Evolutionary conservation across 2,797 vertebrate species (phyloP).

Genomic region (Hippoglossus hippoglossus): DNA sequence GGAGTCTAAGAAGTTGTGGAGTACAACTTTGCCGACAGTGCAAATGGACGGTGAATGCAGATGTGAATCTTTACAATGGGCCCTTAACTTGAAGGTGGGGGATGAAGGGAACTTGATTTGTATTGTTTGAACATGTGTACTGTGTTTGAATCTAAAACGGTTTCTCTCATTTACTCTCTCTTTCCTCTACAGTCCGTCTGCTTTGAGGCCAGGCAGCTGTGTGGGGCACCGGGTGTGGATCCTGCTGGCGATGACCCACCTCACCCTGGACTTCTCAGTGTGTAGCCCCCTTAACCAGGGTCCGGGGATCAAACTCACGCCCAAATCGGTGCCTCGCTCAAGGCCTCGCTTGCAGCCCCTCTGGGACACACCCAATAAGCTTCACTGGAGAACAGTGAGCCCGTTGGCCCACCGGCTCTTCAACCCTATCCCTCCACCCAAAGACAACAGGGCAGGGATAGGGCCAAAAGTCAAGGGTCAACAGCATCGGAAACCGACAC

Average conservation of each 20-base stretch:
- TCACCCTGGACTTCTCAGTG: conserved; percentile 85
- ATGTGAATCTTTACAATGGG: conserved; percentile 28
- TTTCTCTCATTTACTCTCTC: conserved; percentile 46
- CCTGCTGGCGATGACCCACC: conserved; percentile 85
- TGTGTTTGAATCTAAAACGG: conserved; percentile 34
- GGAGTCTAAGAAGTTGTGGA: conserved; percentile 50
- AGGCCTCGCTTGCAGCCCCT: conserved; percentile 76
- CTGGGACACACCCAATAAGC: conserved; percentile 79
- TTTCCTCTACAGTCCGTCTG: conserved; percentile 79
- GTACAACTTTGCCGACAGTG: conserved; percentile 51
- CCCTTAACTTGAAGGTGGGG: conserved; percentile 4
- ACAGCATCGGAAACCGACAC: conserved; percentile 69
- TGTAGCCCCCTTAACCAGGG: conserved; percentile 83
- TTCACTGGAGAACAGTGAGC: conserved; percentile 82
- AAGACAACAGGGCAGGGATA: conserved; percentile 65
- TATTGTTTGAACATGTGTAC: conserved; percentile 26
- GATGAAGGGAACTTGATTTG: not conserved
- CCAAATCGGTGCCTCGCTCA: conserved; percentile 77
- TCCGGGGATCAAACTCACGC: conserved; percentile 77
- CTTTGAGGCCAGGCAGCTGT: conserved; percentile 78
- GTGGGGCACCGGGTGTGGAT: conserved; percentile 86
- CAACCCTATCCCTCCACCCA: conserved; percentile 67
- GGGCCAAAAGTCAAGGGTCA: conserved; percentile 67
- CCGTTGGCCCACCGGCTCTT: conserved; percentile 76
- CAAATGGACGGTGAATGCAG: conserved; percentile 47